phyloP scores from a whole-genome alignment of 1,140 invertebrate species.

The Formica exsecta region DNA sequence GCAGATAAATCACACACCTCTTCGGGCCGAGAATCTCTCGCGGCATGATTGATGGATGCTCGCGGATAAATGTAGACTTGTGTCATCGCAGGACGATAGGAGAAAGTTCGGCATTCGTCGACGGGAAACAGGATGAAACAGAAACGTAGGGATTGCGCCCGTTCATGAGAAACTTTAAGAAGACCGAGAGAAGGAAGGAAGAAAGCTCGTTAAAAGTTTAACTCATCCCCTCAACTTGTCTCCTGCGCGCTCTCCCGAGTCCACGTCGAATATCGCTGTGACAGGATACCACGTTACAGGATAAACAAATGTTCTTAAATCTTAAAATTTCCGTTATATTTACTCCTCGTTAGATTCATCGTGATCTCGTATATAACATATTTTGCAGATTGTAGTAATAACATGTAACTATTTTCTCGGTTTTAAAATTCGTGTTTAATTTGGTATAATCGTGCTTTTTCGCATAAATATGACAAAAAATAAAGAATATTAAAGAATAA shows the following conservation, averaged over 20 bases:
- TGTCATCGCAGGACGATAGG: slow-evolving; percentile 56
- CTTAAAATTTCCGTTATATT: slow-evolving; percentile 40
- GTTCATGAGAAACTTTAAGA: slow-evolving; percentile 56
- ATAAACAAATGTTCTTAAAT: slow-evolving; percentile 60
- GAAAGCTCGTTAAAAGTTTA: slow-evolving; percentile 65
- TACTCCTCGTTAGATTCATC: slow-evolving; percentile 12
- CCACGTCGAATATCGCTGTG: slow-evolving; percentile 39
- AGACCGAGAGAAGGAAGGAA: slow-evolving; percentile 36
- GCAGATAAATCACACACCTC: slow-evolving; percentile 55
- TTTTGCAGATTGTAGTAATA: background rate
- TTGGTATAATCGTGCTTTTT: background rate
- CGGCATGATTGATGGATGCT: slow-evolving; percentile 49
- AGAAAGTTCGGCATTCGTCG: slow-evolving; percentile 64
- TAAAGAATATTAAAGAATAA: background rate
- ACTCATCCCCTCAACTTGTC: slow-evolving; percentile 26
- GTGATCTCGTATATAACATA: background rate
- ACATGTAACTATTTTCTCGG: background rate
- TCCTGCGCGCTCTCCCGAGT: slow-evolving; percentile 2
- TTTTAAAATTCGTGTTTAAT: background rate
- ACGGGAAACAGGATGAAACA: slow-evolving; percentile 58
- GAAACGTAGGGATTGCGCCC: slow-evolving; percentile 48
- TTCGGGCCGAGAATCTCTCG: slow-evolving; percentile 40
- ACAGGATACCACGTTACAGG: slow-evolving; percentile 32
- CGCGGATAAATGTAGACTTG: slow-evolving; percentile 56
- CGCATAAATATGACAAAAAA: background rate